Evolutionary conservation across 2,888 invertebrate genomes (phyloP).

Genomic region (Zhuqinia jingwanae): DNA sequence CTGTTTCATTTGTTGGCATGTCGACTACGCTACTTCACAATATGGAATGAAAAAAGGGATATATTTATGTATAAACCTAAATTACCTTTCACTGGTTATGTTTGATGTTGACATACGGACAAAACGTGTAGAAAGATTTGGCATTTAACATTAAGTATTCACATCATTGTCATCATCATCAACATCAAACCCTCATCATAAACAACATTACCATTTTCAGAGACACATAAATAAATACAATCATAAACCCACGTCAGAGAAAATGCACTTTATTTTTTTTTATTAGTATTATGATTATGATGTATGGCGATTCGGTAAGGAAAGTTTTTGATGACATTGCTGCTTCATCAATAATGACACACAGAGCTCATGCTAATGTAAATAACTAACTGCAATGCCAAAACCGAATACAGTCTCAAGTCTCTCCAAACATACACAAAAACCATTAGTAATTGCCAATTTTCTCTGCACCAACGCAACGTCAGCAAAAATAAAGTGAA

Average conservation of each 20-base stretch:
- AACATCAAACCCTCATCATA: neutral
- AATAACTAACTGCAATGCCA: no score
- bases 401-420: no score
- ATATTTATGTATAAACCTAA: neutral
- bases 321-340: neutral
- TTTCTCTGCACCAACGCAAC: no score
- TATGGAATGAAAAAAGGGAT: neutral
- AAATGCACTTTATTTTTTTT: no score
- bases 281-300: conserved; percentile 3
- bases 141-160: conserved; percentile 19
- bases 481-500: no score
- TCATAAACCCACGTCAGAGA: no score
- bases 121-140: conserved; percentile 1
- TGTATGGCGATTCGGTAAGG: conserved; percentile 20
- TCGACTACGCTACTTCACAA: neutral
- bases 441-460: no score
- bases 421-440: no score
- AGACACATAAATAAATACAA: no score
- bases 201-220: neutral
- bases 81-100: neutral
- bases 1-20: no score
- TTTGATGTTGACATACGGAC: neutral
- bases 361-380: no score
- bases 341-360: no score
- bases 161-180: neutral